These are phyloP conservation scores for Cephus spinipes DNA, from an alignment of 2,888 invertebrate genomes.

Conservation along the genomic window DNA sequence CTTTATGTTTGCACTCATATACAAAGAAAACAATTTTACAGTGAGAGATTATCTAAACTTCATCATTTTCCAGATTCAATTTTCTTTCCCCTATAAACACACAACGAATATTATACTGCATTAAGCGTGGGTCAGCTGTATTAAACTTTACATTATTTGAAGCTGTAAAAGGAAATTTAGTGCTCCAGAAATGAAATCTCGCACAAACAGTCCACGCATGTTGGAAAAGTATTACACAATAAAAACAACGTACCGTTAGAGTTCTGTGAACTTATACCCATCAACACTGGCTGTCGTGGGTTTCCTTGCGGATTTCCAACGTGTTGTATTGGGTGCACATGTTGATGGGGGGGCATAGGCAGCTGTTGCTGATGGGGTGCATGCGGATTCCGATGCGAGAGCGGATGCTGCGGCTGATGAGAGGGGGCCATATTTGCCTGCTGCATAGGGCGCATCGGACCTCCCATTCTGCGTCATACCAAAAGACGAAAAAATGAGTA, in stretches of 20 bases:
- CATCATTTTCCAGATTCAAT: no score
- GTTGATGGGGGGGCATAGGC: conserved; percentile 58
- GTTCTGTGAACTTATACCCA: conserved; percentile 68
- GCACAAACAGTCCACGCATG: no score
- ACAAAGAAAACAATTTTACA: no score
- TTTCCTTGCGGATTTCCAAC: conserved; percentile 57
- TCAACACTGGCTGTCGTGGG: conserved; percentile 68
- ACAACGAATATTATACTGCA: no score
- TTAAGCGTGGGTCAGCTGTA: no score
- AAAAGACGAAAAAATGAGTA: conserved; percentile 41
- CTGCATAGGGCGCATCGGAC: conserved; percentile 64
- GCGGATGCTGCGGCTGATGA: conserved; percentile 60
- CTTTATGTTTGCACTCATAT: no score
- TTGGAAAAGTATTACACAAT: no score
- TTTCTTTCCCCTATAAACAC: no score
- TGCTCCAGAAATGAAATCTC: no score
- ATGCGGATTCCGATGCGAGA: conserved; percentile 56
- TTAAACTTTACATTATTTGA: no score
- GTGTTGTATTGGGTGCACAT: conserved; percentile 60
- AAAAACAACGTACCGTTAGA: conserved; percentile 44
- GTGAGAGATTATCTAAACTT: no score
- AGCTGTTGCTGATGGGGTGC: conserved; percentile 59
- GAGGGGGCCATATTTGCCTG: conserved; percentile 62
- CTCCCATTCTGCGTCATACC: conserved; percentile 50
- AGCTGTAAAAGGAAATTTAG: no score